Base-by-base conservation (phyloP, 2,113 vertebrate genomes). In the Vanacampus margaritifer region DNA sequence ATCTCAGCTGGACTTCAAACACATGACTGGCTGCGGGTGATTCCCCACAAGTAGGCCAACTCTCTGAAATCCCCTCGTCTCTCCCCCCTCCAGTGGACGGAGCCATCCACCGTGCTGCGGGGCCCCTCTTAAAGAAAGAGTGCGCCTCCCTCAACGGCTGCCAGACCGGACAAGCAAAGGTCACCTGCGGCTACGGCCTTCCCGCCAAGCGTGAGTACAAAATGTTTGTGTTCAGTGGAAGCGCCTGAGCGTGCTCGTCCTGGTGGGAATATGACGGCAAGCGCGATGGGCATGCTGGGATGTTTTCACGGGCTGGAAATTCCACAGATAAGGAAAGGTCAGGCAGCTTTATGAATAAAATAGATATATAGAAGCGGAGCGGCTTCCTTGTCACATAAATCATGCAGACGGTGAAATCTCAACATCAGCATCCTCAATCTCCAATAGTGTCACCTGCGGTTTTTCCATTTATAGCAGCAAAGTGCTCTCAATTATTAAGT, bases 201-300 rank as follows among this genome's bases (percentile, higher is more conserved):
- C 94, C 94, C 0, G 93, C 94, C 67, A 95, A 93, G 79, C 90
- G 95, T 96, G 83, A 94, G 94, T 94, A 72, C 16, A 39, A 72
- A 43, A 59, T 61, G 56, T 79, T 50, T 46, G 35, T 39, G 12
- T 48, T 75, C 45, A 17, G 2, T 50, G 3, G 2, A 21, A 28
- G 39, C 53, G 16, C 24, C 13, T 10, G 2, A 28, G 24, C 26
- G 36, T 26, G 26, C 67, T 72, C 32, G 64, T 75, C 64, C 77
- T 68, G 67, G 50, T 76, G 72, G 65, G 61, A 74, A 69, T 64
- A 45, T 71, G 69, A 69, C 26, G 64, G 54, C 41, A 54, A 45
- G 67, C 67, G 73, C 50, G 56, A 73, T 43, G 48, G 48, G 17
- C 54, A 77, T 56, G 43, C 14, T 54, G 36, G 28, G 32, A 6